Percentiles rank a stretch among this genome's conserved stretches.
These are phyloP conservation scores for Laticauda colubrina DNA, from an alignment of 2,113 vertebrate species.

Conservation along the genomic window DNA sequence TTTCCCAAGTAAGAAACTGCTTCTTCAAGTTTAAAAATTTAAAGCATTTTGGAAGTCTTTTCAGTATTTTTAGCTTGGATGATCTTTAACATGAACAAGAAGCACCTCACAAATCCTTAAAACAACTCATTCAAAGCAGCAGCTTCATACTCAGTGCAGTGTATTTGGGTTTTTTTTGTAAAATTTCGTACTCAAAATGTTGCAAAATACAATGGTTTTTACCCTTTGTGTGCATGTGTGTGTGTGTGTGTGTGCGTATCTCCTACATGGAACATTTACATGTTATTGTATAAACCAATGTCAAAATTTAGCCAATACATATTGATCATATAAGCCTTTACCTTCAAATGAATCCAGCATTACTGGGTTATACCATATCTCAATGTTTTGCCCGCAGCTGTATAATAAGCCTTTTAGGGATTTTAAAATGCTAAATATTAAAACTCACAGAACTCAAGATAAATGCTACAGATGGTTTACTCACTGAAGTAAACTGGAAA, in stretches of 20 bases:
- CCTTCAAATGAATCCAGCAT: conserved; percentile 32
- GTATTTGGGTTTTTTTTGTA: no score
- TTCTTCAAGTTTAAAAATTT: not conserved
- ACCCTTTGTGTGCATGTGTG: no score
- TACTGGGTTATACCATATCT: conserved; percentile 37
- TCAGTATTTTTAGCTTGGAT: not conserved
- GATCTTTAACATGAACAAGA: not conserved
- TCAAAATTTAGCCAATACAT: conserved; percentile 3
- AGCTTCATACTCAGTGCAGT: no score
- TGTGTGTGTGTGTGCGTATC: no score
- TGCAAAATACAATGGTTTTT: no score
- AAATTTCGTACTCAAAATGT: no score
- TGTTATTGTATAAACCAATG: conserved; percentile 20
- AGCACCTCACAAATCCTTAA: no score
- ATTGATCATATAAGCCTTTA: conserved; percentile 21
- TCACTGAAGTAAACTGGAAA: not conserved
- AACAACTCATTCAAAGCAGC: not conserved
- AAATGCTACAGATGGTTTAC: conserved; percentile 38
- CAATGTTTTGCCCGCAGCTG: conserved; percentile 48
- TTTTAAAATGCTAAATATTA: conserved; percentile 43
- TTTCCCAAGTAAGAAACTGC: not conserved
- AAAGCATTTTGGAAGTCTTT: not conserved
- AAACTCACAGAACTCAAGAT: conserved; percentile 37
- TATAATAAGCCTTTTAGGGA: conserved; percentile 38
- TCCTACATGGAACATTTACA: not conserved